Evolutionary conservation across 2,888 invertebrate species (phyloP), one percentile per base, ranked within the genome.

Genomic region (Copidosoma aretas): DNA sequence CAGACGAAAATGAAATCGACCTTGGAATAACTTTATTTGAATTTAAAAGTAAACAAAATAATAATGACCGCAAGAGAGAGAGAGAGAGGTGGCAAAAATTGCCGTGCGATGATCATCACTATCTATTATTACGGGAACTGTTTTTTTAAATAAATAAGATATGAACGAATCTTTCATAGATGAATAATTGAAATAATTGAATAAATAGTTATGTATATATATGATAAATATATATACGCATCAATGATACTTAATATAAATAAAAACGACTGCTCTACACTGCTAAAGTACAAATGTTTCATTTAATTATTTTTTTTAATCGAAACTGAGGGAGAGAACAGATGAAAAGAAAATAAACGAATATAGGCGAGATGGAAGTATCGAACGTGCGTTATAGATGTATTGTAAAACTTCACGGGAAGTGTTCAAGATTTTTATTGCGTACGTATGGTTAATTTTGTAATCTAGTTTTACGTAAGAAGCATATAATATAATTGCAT

Each of bases 241-340:
- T 64, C 15, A 14, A 64, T 46, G 12, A 46, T 46, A 3, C 43
- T 46, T 70, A 64, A 32, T 79, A 78, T 79, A 80, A 77, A 80
- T 77, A 79, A 32, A 32, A 82, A 82, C 78, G 82, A 83, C 82
- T 83, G 82, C 82, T 83, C 82, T 82, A 83, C 81, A 83, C 83
- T 83, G 82, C 82, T 82, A 82, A 82, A 83, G 83, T 83, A 83
- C 83, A 83, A 83, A 83, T 81, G 80, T 83, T 83, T 82, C 79
- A 80, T 83, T 82, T 82, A 81, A 80, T 81, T 82, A 80, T 80
- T 81, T 80, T 32, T 82, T 78, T 81, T 79, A 78, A 78, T 77
- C 70, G 70, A 74, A 75, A 71, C 60, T 61, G 60, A 39, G 51
- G 43, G 70, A 73, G 72, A 61, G 46, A 73, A 74, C 24, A 53